Evolutionary conservation across 2,113 vertebrate genomes (phyloP).

Genomic region (Crotalus horridus): DNA sequence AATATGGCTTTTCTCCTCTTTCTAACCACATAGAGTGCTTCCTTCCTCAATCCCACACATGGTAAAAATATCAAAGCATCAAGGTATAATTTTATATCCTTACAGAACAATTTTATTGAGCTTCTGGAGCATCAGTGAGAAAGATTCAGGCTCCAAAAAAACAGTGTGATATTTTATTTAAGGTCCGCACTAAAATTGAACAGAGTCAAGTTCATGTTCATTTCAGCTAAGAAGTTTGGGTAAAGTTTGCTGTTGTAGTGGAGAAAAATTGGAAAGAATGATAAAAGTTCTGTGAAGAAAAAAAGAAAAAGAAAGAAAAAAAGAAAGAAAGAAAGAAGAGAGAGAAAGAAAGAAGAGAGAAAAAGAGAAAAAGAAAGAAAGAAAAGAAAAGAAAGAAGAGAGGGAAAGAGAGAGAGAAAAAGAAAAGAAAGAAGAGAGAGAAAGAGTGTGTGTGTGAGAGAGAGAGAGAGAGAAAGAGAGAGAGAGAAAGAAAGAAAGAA

Average conservation of each 20-base stretch:
- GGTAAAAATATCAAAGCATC: background rate
- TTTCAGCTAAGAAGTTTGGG: background rate
- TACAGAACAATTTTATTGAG: background rate
- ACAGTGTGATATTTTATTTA: background rate
- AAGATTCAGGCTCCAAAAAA: background rate
- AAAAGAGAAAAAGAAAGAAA: rapidly evolving
- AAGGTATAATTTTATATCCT: background rate
- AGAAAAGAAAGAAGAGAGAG: background rate
- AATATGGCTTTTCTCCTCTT: background rate
- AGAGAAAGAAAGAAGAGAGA: too few relatives aligned
- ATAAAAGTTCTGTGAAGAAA: background rate
- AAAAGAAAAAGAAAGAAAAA: background rate
- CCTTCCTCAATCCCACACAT: background rate
- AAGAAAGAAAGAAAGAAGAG: background rate
- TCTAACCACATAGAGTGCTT: background rate
- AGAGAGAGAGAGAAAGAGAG: too few relatives aligned
- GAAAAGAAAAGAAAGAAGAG: too few relatives aligned
- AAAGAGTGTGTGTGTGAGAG: too few relatives aligned
- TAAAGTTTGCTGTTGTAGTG: background rate
- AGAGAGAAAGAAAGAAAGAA: too few relatives aligned
- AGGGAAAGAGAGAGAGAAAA: background rate
- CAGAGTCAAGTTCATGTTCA: background rate
- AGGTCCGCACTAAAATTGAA: background rate
- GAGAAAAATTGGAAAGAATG: background rate
- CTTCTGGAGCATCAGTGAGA: background rate